These are phyloP conservation scores for Sorex fumeus DNA, from an alignment of 2,113 vertebrate species.

Conservation along the genomic window DNA sequence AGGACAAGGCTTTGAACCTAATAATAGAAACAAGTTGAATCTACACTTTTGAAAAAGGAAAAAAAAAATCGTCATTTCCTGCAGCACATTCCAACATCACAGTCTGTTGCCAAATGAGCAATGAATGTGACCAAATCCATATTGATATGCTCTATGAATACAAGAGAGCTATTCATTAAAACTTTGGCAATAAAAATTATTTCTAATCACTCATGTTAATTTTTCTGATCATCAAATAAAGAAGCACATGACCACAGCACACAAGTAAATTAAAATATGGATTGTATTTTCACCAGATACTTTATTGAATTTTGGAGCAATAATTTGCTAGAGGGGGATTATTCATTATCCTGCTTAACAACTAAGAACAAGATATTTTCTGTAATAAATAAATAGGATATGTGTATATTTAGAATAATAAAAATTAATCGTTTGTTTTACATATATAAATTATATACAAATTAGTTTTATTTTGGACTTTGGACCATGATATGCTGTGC, in stretches of 20 bases:
- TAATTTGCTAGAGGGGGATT: background rate
- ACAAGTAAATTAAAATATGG: slow-evolving; percentile 33
- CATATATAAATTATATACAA: too few relatives aligned
- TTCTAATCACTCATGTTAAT: slow-evolving; percentile 8
- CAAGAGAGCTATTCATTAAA: background rate
- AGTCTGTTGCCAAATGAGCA: background rate
- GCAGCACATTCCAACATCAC: background rate
- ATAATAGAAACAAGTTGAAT: slow-evolving; percentile 46
- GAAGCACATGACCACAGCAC: background rate
- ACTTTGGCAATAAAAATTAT: background rate
- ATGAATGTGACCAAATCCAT: slow-evolving; percentile 1
- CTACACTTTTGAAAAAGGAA: background rate
- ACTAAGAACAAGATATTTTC: slow-evolving; percentile 1
- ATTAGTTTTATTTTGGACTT: too few relatives aligned
- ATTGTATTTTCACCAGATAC: slow-evolving; percentile 20
- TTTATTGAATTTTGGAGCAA: slow-evolving; percentile 22
- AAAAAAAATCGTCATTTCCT: background rate
- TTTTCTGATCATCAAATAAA: slow-evolving; percentile 50
- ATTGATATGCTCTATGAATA: background rate
- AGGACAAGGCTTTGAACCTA: background rate
- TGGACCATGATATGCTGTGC: too few relatives aligned
- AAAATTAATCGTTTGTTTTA: too few relatives aligned
- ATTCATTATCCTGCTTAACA: slow-evolving; percentile 56
- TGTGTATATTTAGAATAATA: background rate
- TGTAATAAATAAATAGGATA: slow-evolving; percentile 31